Evolutionary conservation across 2,888 invertebrate genomes (phyloP), one percentile per base, ranked within the genome.

Genomic region (Scaptomyza tumidula): DNA sequence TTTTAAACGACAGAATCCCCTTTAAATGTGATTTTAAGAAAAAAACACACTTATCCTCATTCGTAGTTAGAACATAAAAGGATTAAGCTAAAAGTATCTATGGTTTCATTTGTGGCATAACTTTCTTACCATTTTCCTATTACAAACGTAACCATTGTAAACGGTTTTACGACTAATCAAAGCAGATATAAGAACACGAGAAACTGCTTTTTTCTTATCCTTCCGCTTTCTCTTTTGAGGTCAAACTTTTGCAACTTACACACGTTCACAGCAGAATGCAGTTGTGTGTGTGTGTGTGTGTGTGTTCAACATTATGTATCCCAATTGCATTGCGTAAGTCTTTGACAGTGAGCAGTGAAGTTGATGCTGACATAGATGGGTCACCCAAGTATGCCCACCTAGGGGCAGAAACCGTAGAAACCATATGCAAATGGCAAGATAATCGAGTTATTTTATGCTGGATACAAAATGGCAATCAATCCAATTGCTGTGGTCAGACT

Each of bases 311-410:
- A 6, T 52, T 76, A 54, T 64, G 53, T 52, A 19, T 63, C 55
- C 60, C 70, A 68, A 75, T 75, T 75, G 76, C 70, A 68, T 79
- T 88, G 86, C 86, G 58, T 80, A 72, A 80, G 69, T 48, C 43
- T 68, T 49, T 61, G 61, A 56, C 63, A 67, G 63, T 65, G 64
- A 66, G 69, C 54, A 60, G 31, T 44, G 41, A n/a, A 13, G 43
- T 27, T 16, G 35, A n/a, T 19, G 24, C 29, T 33, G 39, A 55
- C 49, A 53, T 27, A 61, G 52, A 60, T 60, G 52, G 41, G 54
- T 62, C 59, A 45, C 45, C 44, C 14, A 39, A 39, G 39, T 61
- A 59, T 65, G 48, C 16, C 68, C 56, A 2, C 19, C 19, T 19
- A 2, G 19, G 1, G 19, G 19, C 19, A 54, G 19, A 43, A 27